Percentiles rank a stretch among this genome's conserved stretches.
phyloP scores from a whole-genome alignment of 2,888 invertebrate species.

The Adela reaumurella region DNA sequence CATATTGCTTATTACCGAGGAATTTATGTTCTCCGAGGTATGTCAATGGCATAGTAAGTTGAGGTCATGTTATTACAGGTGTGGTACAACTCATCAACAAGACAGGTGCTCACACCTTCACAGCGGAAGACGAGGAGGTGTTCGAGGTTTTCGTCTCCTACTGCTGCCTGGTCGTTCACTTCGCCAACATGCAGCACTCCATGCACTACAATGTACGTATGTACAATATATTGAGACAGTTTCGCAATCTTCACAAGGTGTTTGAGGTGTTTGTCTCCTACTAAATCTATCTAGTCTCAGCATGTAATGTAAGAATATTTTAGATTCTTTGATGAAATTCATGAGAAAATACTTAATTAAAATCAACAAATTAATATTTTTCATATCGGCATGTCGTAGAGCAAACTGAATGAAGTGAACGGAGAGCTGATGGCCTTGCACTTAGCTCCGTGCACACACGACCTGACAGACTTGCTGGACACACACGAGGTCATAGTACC shows the following conservation, averaged over 20 bases:
- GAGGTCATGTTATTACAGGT: conserved; percentile 41
- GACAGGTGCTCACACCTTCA: conserved; percentile 35
- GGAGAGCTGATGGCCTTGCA: conserved; percentile 43
- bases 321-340: no score
- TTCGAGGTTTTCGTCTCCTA: conserved; percentile 56
- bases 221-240: no score
- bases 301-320: no score
- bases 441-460: conserved; percentile 50
- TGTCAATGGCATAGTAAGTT: no score
- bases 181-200: conserved; percentile 46
- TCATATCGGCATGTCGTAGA: conserved; percentile 23
- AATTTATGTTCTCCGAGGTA: no score
- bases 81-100: conserved; percentile 60
- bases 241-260: no score
- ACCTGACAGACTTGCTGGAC: conserved; percentile 38
- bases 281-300: no score
- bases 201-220: conserved; percentile 38
- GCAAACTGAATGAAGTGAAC: conserved; percentile 37
- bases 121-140: conserved; percentile 48
- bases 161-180: conserved; percentile 56
- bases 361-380: no score
- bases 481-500: conserved; percentile 30
- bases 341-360: no score
- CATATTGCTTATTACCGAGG: no score
- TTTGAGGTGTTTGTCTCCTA: no score